These are phyloP conservation scores for Aleadryas rufinucha DNA, from an alignment of 2,113 vertebrate species.

Conservation along the genomic window DNA sequence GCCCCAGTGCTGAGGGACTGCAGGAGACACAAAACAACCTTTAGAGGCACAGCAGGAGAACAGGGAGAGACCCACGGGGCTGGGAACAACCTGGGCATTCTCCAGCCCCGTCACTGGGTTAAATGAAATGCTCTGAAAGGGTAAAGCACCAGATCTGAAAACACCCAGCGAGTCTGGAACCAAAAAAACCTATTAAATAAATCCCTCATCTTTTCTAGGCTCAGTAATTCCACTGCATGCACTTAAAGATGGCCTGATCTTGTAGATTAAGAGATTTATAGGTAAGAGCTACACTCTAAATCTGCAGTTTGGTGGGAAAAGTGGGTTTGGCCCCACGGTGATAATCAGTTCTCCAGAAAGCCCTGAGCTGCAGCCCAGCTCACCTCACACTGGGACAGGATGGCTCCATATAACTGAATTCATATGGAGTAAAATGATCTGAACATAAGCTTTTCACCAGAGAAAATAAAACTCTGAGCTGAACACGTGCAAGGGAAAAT, in stretches of 20 bases:
- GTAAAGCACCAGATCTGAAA: background rate
- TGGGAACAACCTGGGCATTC: background rate
- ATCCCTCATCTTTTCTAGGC: background rate
- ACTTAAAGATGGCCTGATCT: background rate
- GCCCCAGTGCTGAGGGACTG: slow-evolving; percentile 80
- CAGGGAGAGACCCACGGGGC: background rate
- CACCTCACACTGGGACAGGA: background rate
- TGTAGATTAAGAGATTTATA: background rate
- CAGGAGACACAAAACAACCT: background rate
- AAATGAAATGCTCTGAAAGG: background rate
- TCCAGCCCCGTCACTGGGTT: background rate
- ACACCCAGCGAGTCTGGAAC: background rate
- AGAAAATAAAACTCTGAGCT: background rate
- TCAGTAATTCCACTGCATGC: background rate
- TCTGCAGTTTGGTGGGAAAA: background rate
- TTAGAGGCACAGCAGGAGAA: background rate
- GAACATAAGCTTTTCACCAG: background rate
- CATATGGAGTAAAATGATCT: background rate
- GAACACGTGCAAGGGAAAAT: background rate
- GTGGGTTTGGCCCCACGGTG: background rate
- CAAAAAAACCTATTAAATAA: background rate
- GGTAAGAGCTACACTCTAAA: background rate
- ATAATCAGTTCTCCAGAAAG: background rate
- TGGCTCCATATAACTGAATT: background rate
- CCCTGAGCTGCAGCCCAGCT: background rate